Evolutionary conservation across 1,140 invertebrate genomes (phyloP), one percentile per base, ranked within the genome.

Genomic region (Atta cephalotes): DNA sequence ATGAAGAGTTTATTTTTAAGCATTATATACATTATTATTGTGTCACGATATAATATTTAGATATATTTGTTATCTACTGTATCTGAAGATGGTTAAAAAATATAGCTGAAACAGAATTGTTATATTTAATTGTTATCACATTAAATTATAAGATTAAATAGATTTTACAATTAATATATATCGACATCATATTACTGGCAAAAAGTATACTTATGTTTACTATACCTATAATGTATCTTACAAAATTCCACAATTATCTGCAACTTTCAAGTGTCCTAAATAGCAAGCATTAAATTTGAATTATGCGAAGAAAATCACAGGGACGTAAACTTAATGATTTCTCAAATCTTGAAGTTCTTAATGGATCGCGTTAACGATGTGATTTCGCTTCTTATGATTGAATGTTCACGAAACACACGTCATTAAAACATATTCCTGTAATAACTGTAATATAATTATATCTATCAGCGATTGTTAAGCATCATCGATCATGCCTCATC

Each of bases 261-360:
- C 51, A 45, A 31, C 45, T 62, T 84, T 60, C 35, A 3, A 63
- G 39, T 25, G 18, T 76, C 25, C n/a, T 65, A 85, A 85, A 85
- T 85, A 63, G 62, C 58, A 0, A 58, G 16, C 18, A 85, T 85
- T 85, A 85, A 85, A 77, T 81, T 81, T 72, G 79, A 81, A 72
- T 81, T 81, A 81, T 49, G 66, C 16, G 51, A 72, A 28, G 65
- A 68, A 16, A 81, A 70, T 81, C 49, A 71, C 56, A 81, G 66
- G 79, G 31, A 21, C 45, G 65, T 71, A 68, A 81, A 81, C 51
- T 66, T 81, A 28, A 35, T 78, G 56, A 65, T 77, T 85, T 85
- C 81, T 63, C 58, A n/a, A 85, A 84, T 35, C 81, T 62, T 45
- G 49, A 35, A n/a, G 39, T 60, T 63, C 81, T 51, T 85, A 77